Evolutionary conservation across 2,888 invertebrate species (phyloP).

Genomic region (Trachelus iudaicus): DNA sequence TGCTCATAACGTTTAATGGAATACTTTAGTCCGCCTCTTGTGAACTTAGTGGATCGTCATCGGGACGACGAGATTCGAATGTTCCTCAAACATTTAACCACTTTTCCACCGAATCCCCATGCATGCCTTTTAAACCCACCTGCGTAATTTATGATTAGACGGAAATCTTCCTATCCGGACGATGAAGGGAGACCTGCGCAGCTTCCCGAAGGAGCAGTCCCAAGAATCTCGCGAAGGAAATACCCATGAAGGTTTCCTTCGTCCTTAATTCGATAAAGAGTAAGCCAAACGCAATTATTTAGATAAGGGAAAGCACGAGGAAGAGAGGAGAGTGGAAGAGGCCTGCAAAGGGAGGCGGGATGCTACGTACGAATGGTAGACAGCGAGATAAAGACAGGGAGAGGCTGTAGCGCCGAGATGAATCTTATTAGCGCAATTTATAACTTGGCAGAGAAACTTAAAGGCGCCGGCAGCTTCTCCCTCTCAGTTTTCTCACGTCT

Average conservation of each 20-base stretch:
- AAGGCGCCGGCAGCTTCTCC: not conserved
- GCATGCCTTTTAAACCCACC: not conserved
- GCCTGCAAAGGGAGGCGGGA: not conserved
- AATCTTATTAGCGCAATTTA: not conserved
- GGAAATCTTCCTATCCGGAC: not conserved
- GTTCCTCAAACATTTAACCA: not conserved
- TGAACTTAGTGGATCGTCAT: not conserved
- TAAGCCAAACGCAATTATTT: not conserved
- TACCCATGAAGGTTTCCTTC: not conserved
- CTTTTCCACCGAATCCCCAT: not conserved
- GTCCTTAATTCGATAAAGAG: not conserved
- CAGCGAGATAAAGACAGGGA: not conserved
- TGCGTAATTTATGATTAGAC: not conserved
- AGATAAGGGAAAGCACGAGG: not conserved
- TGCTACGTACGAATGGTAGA: not conserved
- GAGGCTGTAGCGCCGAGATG: not conserved
- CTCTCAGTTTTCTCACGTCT: not conserved
- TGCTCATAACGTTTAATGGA: not conserved
- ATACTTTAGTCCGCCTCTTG: not conserved
- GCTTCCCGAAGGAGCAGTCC: not conserved
- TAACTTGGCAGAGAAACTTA: not conserved
- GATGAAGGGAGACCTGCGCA: not conserved
- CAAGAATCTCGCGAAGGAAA: not conserved
- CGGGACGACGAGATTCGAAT: not conserved
- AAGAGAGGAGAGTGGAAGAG: not conserved